Evolutionary conservation across 2,888 invertebrate species (phyloP).

Genomic region (Aleiodes testaceus): DNA sequence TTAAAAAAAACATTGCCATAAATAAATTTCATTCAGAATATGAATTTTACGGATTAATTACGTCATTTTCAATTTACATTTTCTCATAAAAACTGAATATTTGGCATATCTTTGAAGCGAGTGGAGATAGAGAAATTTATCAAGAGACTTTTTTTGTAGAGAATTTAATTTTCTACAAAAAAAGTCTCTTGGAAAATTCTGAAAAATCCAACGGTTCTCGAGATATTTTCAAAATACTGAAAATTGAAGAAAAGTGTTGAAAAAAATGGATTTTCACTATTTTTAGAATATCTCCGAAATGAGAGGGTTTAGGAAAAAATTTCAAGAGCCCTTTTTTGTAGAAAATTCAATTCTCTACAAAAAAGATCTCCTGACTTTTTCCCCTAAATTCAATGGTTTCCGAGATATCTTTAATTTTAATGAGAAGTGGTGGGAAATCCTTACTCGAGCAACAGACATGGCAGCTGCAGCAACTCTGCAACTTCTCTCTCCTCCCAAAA

Average conservation of each 20-base stretch:
- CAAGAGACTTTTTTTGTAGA: neutral
- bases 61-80: neutral
- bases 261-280: too few species aligned
- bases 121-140: neutral
- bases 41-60: too few species aligned
- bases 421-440: neutral
- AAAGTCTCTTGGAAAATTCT: neutral
- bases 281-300: neutral
- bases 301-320: too few species aligned
- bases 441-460: slow-evolving; percentile 69
- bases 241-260: too few species aligned
- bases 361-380: too few species aligned
- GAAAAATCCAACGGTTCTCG: neutral
- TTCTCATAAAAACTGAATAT: too few species aligned
- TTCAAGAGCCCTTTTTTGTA: too few species aligned
- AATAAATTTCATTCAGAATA: too few species aligned
- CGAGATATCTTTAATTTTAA: neutral
- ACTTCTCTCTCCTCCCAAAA: slow-evolving; percentile 79
- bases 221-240: neutral
- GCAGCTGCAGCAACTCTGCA: slow-evolving; percentile 73
- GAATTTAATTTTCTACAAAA: neutral
- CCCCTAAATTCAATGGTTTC: neutral
- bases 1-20: slow-evolving; percentile 42
- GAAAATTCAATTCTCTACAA: too few species aligned
- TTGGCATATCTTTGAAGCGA: neutral